phyloP scores from a whole-genome alignment of 2,797 vertebrate species.

The Tolypeutes matacus region DNA sequence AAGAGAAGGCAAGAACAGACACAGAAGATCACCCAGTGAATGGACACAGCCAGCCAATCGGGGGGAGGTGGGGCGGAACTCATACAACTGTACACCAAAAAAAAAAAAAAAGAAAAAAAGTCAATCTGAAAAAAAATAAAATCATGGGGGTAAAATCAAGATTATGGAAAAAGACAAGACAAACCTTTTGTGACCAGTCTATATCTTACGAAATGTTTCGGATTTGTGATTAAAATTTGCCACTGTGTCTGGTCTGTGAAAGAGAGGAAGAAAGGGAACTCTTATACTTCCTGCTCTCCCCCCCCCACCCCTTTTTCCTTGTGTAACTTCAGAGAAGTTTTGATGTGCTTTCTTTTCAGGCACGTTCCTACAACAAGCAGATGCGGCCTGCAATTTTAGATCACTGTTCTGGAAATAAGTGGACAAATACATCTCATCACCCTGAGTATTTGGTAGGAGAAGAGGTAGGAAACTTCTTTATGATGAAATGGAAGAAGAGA shows the following conservation, averaged over 20 bases:
- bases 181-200: background rate
- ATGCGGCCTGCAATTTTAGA: slow-evolving; percentile 96
- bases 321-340: background rate
- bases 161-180: background rate
- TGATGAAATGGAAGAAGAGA: background rate
- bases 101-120: no score
- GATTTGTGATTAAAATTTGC: slow-evolving; percentile 28
- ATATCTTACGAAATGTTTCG: background rate
- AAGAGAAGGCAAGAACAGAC: no score
- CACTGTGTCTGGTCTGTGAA: background rate
- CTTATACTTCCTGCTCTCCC: background rate
- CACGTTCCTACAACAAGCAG: slow-evolving; percentile 96
- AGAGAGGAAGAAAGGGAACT: background rate
- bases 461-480: slow-evolving; percentile 90
- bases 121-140: no score
- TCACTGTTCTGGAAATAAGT: slow-evolving; percentile 94
- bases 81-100: no score
- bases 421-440: slow-evolving; percentile 96
- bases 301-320: background rate
- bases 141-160: background rate
- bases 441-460: slow-evolving; percentile 96
- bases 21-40: no score
- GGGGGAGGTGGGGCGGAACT: no score
- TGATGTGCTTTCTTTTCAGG: slow-evolving; percentile 87
- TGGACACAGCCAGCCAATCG: no score